phyloP scores from a whole-genome alignment of 2,113 vertebrate species.

The Bettongia penicillata region DNA sequence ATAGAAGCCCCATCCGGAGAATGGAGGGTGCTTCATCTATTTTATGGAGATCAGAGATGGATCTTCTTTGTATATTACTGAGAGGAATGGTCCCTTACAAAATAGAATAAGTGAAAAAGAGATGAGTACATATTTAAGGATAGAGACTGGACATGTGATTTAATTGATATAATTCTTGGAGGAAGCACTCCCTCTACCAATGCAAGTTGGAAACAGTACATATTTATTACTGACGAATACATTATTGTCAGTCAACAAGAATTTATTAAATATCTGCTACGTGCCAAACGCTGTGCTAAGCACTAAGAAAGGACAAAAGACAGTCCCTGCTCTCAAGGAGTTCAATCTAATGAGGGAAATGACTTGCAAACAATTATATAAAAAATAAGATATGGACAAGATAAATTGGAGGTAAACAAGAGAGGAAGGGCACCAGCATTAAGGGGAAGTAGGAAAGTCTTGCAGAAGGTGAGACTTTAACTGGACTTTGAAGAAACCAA shows the following conservation, averaged over 20 bases:
- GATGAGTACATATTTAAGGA: not conserved
- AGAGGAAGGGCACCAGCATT: not conserved
- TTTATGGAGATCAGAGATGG: constrained; percentile 49
- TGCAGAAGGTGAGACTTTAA: not conserved
- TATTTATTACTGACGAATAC: not conserved
- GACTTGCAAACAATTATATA: not conserved
- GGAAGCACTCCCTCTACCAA: not conserved
- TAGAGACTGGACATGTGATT: not conserved
- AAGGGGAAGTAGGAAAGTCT: not conserved
- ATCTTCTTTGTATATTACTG: not conserved
- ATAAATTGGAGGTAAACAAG: not conserved
- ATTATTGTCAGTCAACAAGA: not conserved
- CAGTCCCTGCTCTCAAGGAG: not conserved
- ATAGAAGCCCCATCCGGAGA: constrained; percentile 46
- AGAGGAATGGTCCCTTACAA: not conserved
- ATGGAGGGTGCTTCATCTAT: constrained; percentile 44
- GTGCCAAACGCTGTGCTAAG: not conserved
- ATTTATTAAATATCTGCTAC: not conserved
- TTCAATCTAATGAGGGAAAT: not conserved
- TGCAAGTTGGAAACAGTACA: not conserved
- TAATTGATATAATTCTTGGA: not conserved
- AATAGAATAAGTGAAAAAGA: not conserved
- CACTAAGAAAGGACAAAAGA: not conserved
- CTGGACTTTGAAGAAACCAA: not conserved
- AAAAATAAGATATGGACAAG: not conserved